Base-by-base conservation (phyloP, 1,140 invertebrate genomes). In the Ridgeia piscesae region DNA sequence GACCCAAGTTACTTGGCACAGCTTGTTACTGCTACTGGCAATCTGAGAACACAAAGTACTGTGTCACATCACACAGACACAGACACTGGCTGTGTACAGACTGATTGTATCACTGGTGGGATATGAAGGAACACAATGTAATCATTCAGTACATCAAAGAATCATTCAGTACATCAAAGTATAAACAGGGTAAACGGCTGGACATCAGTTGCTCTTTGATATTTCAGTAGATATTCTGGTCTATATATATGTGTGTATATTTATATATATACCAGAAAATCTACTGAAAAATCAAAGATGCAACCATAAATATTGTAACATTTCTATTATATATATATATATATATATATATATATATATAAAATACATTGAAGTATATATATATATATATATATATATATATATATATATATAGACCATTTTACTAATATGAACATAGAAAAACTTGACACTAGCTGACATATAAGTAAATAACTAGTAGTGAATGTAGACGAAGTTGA, bases 151-250 rank as follows among this genome's bases (percentile, higher is more conserved):
- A 77, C 0, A 77, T 77, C 58, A 77, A 77, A 77, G 42, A 17
- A 21, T 21, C 58, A 77, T 4, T 21, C 11, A 42, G 42, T 42
- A 6, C 11, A n/a, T n/a, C n/a, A n/a, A n/a, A 42, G 42, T 42
- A 11, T 4, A 42, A 6, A 42, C 27, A 21, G 58, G n/a, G n/a
- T n/a, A n/a, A n/a, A 77, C 6, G 27, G 58, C 14, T 90, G 17
- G 35, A 21, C 11, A 90, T 33, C 21, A 21, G 11, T 42, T 8
- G 91, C 33, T 42, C n/a, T 21, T 33, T 33, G 33, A 35, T 27
- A 92, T 94, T 94, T 95, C 95, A 91, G 95, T 95, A 89, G 94
- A 92, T n/a, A 94, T 94, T 34, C 89, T 94, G 34, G 94, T 94
- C 94, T 77, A n/a, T 21, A 50, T 50, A 50, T 50, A 50, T 50